Evolutionary conservation across 2,888 invertebrate genomes (phyloP).

Genomic region (Tetramorium bicarinatum): DNA sequence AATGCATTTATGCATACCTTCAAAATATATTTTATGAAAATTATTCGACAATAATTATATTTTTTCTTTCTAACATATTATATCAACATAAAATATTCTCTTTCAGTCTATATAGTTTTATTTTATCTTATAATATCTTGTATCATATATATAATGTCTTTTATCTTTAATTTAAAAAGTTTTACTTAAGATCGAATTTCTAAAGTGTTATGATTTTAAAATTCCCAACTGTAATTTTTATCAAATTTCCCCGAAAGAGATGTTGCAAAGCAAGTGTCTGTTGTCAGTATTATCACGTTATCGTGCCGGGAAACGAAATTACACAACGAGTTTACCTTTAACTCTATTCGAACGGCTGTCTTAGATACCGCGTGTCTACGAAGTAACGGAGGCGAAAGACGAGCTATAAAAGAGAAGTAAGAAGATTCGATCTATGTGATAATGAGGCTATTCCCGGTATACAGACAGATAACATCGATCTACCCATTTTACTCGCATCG

Average conservation of each 20-base stretch:
- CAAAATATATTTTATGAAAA: constrained; percentile 2
- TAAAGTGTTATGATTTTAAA: background rate
- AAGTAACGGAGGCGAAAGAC: background rate
- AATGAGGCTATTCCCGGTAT: constrained; percentile 53
- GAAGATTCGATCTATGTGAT: constrained; percentile 60
- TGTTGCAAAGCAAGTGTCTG: background rate
- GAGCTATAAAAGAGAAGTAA: constrained; percentile 40
- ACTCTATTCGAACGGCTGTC: constrained; percentile 26
- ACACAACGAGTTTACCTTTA: constrained; percentile 36
- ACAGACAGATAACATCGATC: constrained; percentile 50
- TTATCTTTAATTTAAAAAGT: background rate
- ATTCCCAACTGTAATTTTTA: background rate
- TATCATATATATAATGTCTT: background rate
- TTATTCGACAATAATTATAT: background rate
- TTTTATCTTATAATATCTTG: background rate
- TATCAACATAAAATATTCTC: background rate
- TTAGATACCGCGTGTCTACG: constrained; percentile 4
- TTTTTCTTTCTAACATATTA: background rate
- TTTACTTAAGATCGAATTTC: background rate
- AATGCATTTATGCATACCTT: background rate
- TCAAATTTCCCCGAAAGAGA: background rate
- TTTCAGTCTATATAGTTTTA: background rate
- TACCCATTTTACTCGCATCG: constrained; percentile 35
- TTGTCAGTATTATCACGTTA: constrained; percentile 14
- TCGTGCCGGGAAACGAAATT: constrained; percentile 16